Percentiles rank a stretch among this genome's conserved stretches.
Conservation (phyloP, 2,888 invertebrate genomes). For the Stenotaenia linearis region DNA sequence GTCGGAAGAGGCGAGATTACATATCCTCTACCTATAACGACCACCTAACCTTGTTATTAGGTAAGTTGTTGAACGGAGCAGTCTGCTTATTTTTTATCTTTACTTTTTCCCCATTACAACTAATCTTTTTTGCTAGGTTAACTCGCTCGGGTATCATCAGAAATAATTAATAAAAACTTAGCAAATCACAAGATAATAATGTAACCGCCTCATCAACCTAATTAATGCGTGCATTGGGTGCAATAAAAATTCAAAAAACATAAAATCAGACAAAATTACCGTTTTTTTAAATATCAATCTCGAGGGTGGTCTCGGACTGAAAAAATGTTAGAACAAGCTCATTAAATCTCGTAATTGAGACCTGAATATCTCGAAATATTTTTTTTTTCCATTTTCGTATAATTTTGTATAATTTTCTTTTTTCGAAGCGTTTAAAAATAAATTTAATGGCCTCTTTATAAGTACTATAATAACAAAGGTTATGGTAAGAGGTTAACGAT, state of each 20-base stretch:
- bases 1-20: constrained; percentile 24
- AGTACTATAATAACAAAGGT: neutral
- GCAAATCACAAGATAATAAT: constrained; percentile 12
- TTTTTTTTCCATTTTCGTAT: neutral
- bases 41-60: constrained; percentile 17
- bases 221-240: neutral
- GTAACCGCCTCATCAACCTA: constrained; percentile 8
- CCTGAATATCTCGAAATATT: neutral
- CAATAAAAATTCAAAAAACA: constrained; percentile 1
- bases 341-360: neutral
- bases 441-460: neutral
- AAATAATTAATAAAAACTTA: constrained; percentile 11
- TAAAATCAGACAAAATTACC: constrained; percentile 2
- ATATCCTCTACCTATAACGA: constrained; percentile 24
- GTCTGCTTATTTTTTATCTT: constrained; percentile 12
- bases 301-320: neutral
- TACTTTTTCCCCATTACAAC: neutral
- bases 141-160: neutral
- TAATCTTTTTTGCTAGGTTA: neutral
- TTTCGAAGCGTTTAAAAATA: neutral
- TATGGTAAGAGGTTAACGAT: neutral
- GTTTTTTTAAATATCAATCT: neutral
- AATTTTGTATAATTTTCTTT: neutral
- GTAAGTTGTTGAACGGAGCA: constrained; percentile 20
- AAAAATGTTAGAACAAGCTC: neutral